Percentiles rank a stretch among this genome's conserved stretches.
Conservation (phyloP, 2,888 invertebrate genomes). For the Caenorhabditis sp. region DNA sequence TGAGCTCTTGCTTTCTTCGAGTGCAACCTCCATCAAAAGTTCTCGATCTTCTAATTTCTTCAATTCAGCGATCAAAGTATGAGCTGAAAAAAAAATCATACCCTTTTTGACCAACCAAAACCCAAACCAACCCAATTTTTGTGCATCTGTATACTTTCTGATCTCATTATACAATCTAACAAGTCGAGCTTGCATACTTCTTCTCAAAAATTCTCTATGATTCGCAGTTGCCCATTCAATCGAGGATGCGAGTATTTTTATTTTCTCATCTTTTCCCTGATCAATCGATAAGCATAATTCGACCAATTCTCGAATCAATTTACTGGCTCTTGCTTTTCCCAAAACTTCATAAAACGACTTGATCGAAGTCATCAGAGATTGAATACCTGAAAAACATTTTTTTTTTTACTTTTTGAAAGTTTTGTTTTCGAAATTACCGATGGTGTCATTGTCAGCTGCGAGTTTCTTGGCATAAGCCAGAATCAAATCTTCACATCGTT, state of each 20-base stretch:
- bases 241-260: conserved; percentile 81
- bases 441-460: conserved; percentile 79
- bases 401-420: background rate
- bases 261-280: conserved; percentile 73
- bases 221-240: conserved; percentile 99
- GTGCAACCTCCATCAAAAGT: conserved; percentile 93
- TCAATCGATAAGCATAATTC: conserved; percentile 97
- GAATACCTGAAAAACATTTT: conserved; percentile 72
- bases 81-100: conserved; percentile 41
- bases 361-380: conserved; percentile 87
- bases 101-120: too few relatives aligned
- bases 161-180: conserved; percentile 84
- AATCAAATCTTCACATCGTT: conserved; percentile 89
- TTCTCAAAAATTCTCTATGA: conserved; percentile 92
- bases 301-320: conserved; percentile 92
- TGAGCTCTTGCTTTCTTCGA: conserved; percentile 97
- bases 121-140: conserved; percentile 72
- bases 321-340: conserved; percentile 98
- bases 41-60: conserved; percentile 99
- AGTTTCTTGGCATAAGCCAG: conserved; percentile 88
- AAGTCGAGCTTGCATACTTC: conserved; percentile 92
- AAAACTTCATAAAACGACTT: conserved; percentile 91
- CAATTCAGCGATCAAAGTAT: conserved; percentile 85
- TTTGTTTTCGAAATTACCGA: conserved; percentile 17
- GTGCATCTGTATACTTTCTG: conserved; percentile 64